Conservation (phyloP, 2,797 vertebrate genomes). For the Leptoclinus maculatus region DNA sequence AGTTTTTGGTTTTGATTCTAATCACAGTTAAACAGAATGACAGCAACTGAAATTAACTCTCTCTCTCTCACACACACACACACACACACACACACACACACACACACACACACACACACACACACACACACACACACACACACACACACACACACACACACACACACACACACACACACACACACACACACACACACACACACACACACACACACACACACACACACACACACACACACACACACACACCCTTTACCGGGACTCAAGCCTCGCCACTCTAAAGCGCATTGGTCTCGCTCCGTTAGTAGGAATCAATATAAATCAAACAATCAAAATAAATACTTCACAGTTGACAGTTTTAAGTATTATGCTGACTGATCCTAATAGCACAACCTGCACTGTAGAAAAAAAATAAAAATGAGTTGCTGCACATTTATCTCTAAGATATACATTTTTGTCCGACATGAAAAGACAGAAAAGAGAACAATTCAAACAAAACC, state of each 20-base stretch:
- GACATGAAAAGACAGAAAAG: constrained; percentile 20
- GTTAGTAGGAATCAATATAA: constrained; percentile 18
- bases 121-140: too few relatives aligned
- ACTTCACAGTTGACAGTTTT: constrained; percentile 55
- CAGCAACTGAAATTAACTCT: constrained; percentile 20
- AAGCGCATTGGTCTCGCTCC: constrained; percentile 3
- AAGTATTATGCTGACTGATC: constrained; percentile 32
- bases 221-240: too few relatives aligned
- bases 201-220: too few relatives aligned
- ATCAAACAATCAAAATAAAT: constrained; percentile 29
- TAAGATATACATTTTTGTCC: constrained; percentile 17
- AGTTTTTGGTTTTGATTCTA: constrained; percentile 73
- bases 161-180: too few relatives aligned
- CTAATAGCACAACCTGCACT: background rate
- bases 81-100: too few relatives aligned
- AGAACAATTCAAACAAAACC: constrained; percentile 32
- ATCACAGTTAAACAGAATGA: constrained; percentile 54
- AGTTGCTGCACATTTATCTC: constrained; percentile 32
- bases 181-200: too few relatives aligned
- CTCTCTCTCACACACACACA: too few relatives aligned
- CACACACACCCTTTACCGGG: background rate
- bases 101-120: too few relatives aligned
- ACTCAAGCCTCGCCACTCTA: constrained; percentile 12
- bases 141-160: too few relatives aligned
- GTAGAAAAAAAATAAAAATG: constrained; percentile 1